Evolutionary conservation across 2,797 vertebrate genomes (phyloP), one percentile per base, ranked within the genome.

Genomic region (Phrynocephalus vlangalii): DNA sequence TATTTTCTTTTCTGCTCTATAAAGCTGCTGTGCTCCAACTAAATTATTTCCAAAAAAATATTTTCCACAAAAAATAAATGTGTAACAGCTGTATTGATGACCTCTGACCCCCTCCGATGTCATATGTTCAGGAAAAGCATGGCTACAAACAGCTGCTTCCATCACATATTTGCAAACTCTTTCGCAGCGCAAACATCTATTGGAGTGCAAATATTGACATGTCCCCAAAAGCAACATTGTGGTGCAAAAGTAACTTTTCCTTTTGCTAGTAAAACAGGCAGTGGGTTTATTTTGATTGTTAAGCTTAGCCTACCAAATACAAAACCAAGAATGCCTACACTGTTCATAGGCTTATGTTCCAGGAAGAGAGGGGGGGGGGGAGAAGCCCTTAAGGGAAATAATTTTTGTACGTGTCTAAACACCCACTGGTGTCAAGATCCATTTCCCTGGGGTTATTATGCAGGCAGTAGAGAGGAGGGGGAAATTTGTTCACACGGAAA

Each of bases 81-180:
- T 11, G 20, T 82, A 87, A 90, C 84, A 93, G 87, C 72, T 92
- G 82, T 89, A 88, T 92, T 94, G 90, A 89, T 91, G 81, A 89
- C 90, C 86, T 82, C 76, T 93, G 85, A 92, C 82, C 72, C 2
- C 18, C 66, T 28, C n/a, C n/a, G 26, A 85, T 48, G 15, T 72
- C 60, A 88, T 83, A 89, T 16, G 81, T 60, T 50, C 88, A 0
- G 0, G 86, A 0, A 0, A 88, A 26, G 3, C 28, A 79, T 24
- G 11, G 78, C 68, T 90, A 90, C 87, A 86, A 85, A 93, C 90
- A 92, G 63, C 44, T 90, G 33, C 28, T 89, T 92, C 86, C 79
- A 85, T 38, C 82, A 82, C 86, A 93, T 89, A 90, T 84, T 87
- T 91, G 83, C 48, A 90, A 85, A 72, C 16, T 72, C 82, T 86